Base-by-base conservation (phyloP, 2,888 invertebrate species). In the Caenorhabditis doughertyi region DNA sequence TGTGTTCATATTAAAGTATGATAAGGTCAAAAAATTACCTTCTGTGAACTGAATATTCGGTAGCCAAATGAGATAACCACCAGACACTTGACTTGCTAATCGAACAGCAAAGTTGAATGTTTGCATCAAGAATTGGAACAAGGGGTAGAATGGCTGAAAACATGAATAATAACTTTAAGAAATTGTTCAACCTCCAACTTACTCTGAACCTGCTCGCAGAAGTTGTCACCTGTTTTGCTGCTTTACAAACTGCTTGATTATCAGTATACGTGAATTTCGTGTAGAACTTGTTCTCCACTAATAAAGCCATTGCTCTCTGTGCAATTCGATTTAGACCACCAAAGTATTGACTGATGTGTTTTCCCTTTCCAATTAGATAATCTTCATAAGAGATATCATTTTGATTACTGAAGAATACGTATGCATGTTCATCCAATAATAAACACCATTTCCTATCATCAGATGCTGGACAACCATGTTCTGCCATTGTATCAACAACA, bases 401-500 rank as follows among this genome's bases (percentile, higher is more conserved):
- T 42, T 85, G 81, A 60, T 89, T 89, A 67, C 88, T 87, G 87
- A 88, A 91, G 76, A 90, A 86, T 13, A 91, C 89, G 68, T 90
- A 90, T 32, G 85, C 91, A 68, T 90, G 89, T 73, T 91, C 91
- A 72, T 91, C 91, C 56, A 91, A 70, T 13, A 91, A 84, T 47
- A 89, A 87, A 84, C 91, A 91, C 84, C 90, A 89, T 23, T 74
- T 79, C 23, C 62, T 53, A 2, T 71, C 67, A 25, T 79, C 86
- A 23, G 85, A 76, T 18, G 90, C 84, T 29, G 76, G 76, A 79
- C 90, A 90, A 21, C 89, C 90, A 64, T 88, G 82, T 32, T 89
- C 83, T 5, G 81, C 68, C 85, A 91, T 84, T 42, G 80, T 80
- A 27, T 84, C 84, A 8, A 87, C 89, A 18, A 91, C 76, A 29